A percentile compares a stretch with the other conserved stretches of the same genome.
Evolutionary conservation across 2,113 vertebrate species (phyloP).

Genomic region (Apeltes quadracus): DNA sequence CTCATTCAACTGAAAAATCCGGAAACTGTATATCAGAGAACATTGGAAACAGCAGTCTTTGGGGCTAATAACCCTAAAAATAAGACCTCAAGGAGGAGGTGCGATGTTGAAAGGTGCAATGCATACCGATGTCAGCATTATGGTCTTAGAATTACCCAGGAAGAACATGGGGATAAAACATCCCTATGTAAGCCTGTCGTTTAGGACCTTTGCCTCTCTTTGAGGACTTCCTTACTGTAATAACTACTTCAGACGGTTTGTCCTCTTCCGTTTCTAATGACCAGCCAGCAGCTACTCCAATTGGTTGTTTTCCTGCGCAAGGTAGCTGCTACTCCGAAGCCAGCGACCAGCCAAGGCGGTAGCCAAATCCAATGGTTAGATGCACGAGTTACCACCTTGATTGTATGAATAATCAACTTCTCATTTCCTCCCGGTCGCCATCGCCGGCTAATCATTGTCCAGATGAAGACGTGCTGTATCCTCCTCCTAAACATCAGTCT

Average conservation of each 20-base stretch:
- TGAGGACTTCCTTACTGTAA: background rate
- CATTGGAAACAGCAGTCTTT: background rate
- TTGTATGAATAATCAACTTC: background rate
- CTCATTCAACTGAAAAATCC: no score
- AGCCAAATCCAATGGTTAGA: background rate
- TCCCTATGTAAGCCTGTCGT: background rate
- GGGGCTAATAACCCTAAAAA: background rate
- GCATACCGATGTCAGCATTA: background rate
- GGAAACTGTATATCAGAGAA: background rate
- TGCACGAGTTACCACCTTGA: background rate
- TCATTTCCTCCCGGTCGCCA: background rate
- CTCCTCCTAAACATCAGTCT: no score
- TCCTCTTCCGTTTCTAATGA: background rate
- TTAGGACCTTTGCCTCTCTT: background rate
- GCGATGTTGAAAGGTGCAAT: background rate
- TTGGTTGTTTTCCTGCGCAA: no score
- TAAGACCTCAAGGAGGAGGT: background rate
- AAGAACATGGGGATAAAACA: background rate
- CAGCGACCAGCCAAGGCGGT: no score
- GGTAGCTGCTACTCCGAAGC: no score
- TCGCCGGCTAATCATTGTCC: background rate
- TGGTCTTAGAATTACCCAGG: background rate
- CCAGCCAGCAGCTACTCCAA: background rate
- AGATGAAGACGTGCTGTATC: background rate
- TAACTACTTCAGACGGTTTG: background rate